phyloP scores from a whole-genome alignment of 2,888 invertebrate species.

The Eupithecia subfuscata region DNA sequence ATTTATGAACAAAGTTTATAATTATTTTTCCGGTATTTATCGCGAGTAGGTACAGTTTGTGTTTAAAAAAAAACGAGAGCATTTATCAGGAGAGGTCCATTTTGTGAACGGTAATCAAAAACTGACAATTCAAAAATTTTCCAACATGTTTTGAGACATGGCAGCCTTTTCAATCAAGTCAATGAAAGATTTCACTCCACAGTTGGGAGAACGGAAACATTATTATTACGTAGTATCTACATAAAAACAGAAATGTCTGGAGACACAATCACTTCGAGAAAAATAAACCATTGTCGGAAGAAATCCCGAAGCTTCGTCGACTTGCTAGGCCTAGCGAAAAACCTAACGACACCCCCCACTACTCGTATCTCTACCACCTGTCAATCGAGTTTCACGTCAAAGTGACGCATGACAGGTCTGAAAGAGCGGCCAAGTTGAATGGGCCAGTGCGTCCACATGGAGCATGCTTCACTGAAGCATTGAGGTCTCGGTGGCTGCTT shows the following conservation, averaged over 20 bases:
- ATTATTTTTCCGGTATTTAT: too few relatives aligned
- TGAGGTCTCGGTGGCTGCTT: conserved; percentile 54
- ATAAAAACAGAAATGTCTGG: neutral
- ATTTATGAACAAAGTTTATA: too few relatives aligned
- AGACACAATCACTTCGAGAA: neutral
- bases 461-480: conserved; percentile 63
- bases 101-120: too few relatives aligned
- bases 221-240: too few relatives aligned
- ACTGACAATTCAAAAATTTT: too few relatives aligned
- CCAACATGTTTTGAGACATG: too few relatives aligned
- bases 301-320: neutral
- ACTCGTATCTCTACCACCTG: conserved; percentile 1
- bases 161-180: too few relatives aligned
- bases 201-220: too few relatives aligned
- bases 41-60: too few relatives aligned
- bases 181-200: too few relatives aligned
- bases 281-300: neutral
- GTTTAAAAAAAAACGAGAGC: neutral
- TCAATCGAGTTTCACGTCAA: neutral
- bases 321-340: neutral
- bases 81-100: too few relatives aligned
- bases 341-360: neutral
- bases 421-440: conserved; percentile 25
- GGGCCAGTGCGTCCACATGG: conserved; percentile 50
- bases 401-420: conserved; percentile 11